Conservation (phyloP, 1,140 invertebrate species). For the Trachymyrmex septentrionalis region DNA sequence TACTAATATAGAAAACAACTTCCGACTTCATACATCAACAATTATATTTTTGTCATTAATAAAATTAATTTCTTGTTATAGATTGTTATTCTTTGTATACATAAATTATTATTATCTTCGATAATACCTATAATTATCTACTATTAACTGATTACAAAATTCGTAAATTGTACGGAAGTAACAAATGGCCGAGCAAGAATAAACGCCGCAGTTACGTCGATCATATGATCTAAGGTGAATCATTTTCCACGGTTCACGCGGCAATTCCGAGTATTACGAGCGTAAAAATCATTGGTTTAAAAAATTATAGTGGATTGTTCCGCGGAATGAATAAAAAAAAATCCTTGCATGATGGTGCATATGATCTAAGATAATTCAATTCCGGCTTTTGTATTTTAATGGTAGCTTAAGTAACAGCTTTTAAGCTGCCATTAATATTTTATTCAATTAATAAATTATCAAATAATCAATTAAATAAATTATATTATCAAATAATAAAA, state of each 20-base stretch:
- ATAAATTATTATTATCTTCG: background rate
- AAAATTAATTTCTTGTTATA: background rate
- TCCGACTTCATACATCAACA: background rate
- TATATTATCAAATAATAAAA: no score
- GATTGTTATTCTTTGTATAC: background rate
- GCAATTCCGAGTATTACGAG: constrained; percentile 42
- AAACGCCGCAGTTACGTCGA: constrained; percentile 25
- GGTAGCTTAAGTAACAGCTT: background rate
- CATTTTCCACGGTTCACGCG: constrained; percentile 10
- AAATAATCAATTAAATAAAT: no score
- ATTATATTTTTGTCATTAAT: constrained; percentile 12
- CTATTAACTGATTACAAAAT: constrained; percentile 2
- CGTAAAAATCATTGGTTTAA: constrained; percentile 49
- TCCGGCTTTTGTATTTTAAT: constrained; percentile 11
- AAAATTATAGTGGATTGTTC: constrained; percentile 11
- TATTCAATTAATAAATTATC: background rate
- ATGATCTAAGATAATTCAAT: background rate
- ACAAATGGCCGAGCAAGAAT: constrained; percentile 33
- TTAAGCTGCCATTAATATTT: background rate
- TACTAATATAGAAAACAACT: background rate
- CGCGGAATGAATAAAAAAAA: background rate
- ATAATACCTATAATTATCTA: constrained; percentile 8
- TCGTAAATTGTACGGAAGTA: constrained; percentile 17
- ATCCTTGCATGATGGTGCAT: constrained; percentile 18
- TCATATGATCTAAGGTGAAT: constrained; percentile 40